Evolutionary conservation across 1,140 invertebrate genomes (phyloP), one percentile per base, ranked within the genome.

Genomic region (Capitella teleta): DNA sequence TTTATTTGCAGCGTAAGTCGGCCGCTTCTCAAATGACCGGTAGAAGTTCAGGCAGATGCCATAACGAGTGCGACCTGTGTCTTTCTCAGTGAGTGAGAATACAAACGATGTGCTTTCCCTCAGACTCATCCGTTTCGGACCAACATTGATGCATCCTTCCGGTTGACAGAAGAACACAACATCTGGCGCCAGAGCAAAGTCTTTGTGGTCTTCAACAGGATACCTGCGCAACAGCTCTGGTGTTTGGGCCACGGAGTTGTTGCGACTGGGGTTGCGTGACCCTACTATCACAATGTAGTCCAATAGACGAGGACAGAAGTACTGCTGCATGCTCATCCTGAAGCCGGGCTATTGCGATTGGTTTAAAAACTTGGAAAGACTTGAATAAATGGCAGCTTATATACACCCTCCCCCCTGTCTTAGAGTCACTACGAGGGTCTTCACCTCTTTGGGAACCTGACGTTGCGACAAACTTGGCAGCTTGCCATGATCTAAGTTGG

Each of bases 101-200:
- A 98, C 92, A 75, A 99, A 99, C 19, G 92, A 95, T 28, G 86
- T 88, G 24, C 88, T 85, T 69, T 97, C 91, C 47, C 90, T 75
- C 1, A 68, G 55, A 51, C 63, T 68, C 59, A 69, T 65, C 54
- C 86, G 79, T 63, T 86, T 82, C 2, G 86, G 87, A 23, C 88
- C 90, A 38, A 90, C 84, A 56, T 82, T 91, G 49, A 87, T 65
- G 65, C 94, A 98, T 42, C 95, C 95, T 76, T 99, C 96, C 0
- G 96, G 96, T 73, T 99, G 96, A 68, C 96, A 99, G 74, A 99
- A 99, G 66, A 94, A 96, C 5, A 97, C 92, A 79, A 99, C 94
- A 74, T 98, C 95, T 60, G 92, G 74, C 1, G 95, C 92, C 53
- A 99, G 74, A 1, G 88, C 85, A 74, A 99, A 99, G 73, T 99